A percentile compares a stretch with the other conserved stretches of the same genome.
Conservation (phyloP, 2,797 vertebrate species). For the Xyrichtys novacula region DNA sequence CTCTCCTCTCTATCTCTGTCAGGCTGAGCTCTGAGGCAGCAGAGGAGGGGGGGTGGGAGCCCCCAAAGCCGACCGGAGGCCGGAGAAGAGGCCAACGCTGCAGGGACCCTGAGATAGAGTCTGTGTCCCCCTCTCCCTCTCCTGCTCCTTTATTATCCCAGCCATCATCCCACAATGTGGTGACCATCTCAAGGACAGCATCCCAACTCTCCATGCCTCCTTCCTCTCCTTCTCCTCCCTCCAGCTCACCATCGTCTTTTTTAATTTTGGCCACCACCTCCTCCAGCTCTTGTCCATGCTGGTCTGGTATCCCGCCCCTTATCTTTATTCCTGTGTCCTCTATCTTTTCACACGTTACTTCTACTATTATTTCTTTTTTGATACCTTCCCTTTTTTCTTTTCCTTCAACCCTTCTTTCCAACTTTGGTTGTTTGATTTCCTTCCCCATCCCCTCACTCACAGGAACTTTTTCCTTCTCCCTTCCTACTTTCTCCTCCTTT, state of each 20-base stretch:
- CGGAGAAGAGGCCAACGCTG: conserved; percentile 85
- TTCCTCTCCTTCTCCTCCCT: conserved; percentile 53
- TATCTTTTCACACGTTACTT: conserved; percentile 20
- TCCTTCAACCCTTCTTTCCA: conserved; percentile 45
- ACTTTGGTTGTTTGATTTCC: conserved; percentile 39
- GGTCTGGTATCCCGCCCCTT: conserved; percentile 25
- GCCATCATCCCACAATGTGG: conserved; percentile 84
- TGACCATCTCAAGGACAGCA: conserved; percentile 84
- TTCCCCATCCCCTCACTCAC: conserved; percentile 21
- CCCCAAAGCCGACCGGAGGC: conserved; percentile 85
- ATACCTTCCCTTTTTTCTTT: conserved; percentile 33
- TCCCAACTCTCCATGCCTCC: conserved; percentile 81
- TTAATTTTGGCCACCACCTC: conserved; percentile 30
- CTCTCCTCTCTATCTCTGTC: conserved; percentile 82
- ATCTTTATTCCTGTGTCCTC: conserved; percentile 20
- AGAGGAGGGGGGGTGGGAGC: conserved; percentile 84
- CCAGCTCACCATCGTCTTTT: conserved; percentile 49
- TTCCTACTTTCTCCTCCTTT: conserved; percentile 28
- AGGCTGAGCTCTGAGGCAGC: conserved; percentile 85
- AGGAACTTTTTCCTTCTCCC: conserved; percentile 35
- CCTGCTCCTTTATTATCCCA: conserved; percentile 69
- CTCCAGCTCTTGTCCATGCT: conserved; percentile 34
- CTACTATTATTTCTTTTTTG: conserved; percentile 7
- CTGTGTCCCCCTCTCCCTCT: conserved; percentile 68
- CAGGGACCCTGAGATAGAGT: conserved; percentile 81